Evolutionary conservation across 2,113 vertebrate genomes (phyloP).

Genomic region (Eulemur rufifrons): DNA sequence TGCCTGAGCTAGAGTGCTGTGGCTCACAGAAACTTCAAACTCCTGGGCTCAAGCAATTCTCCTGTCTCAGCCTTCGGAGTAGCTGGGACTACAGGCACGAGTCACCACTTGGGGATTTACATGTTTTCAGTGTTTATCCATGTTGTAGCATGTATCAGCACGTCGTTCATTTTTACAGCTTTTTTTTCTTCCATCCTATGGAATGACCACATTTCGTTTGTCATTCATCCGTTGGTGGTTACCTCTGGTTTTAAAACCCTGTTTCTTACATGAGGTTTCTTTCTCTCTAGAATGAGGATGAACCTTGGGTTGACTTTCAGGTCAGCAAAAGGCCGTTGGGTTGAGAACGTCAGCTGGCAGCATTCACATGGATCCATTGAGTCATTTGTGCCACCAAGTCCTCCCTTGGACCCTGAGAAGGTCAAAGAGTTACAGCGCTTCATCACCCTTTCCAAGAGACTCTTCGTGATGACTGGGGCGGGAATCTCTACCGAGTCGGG

Average conservation of each 20-base stretch:
- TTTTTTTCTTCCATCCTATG: not conserved
- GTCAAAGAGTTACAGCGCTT: constrained; percentile 91
- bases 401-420: constrained; percentile 81
- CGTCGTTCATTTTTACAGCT: not conserved
- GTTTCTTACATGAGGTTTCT: constrained; percentile 26
- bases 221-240: not conserved
- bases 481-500: constrained; percentile 97
- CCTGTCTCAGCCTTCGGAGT: not conserved
- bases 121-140: not conserved
- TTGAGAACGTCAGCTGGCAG: constrained; percentile 37
- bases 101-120: not conserved
- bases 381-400: constrained; percentile 91
- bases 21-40: not conserved
- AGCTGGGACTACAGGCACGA: not conserved
- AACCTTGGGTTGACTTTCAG: constrained; percentile 15
- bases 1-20: not conserved
- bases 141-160: not conserved
- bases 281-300: constrained; percentile 62
- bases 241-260: not conserved
- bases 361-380: not conserved
- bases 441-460: constrained; percentile 84
- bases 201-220: not conserved
- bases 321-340: not conserved
- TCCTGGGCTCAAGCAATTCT: not conserved
- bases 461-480: constrained; percentile 94